A percentile compares a stretch with the other conserved stretches of the same genome.
Evolutionary conservation across 2,113 vertebrate genomes (phyloP).

Genomic region (Meles meles): DNA sequence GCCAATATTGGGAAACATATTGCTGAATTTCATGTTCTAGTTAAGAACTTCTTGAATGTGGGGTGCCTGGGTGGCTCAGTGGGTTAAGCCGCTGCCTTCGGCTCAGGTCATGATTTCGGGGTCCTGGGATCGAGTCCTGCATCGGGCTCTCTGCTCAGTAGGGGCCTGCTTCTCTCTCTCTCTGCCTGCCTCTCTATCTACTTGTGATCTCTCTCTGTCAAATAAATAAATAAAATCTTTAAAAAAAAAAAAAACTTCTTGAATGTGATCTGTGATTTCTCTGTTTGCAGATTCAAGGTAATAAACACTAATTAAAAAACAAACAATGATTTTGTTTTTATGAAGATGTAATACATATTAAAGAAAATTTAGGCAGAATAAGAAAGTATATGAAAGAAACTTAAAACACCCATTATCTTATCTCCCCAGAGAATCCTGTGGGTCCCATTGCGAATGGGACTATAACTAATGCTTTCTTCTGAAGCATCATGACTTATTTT

Average conservation of each 20-base stretch:
- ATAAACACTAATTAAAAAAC: background rate
- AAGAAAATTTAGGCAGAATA: conserved; percentile 23
- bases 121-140: no score
- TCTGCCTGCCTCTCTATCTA: no score
- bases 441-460: background rate
- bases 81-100: no score
- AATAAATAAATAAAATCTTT: no score
- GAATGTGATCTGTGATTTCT: background rate
- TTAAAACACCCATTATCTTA: background rate
- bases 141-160: no score
- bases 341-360: background rate
- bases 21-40: conserved; percentile 21
- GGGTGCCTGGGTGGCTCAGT: no score
- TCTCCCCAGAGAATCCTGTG: background rate
- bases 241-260: background rate
- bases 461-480: background rate
- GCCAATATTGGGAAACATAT: background rate
- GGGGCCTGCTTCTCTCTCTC: no score
- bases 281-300: conserved; percentile 15
- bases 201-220: no score
- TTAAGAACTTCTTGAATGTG: background rate
- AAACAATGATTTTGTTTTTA: background rate
- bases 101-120: no score
- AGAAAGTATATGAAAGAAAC: background rate
- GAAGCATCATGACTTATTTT: background rate